A percentile compares a stretch with the other conserved stretches of the same genome.
Conservation (phyloP, 2,113 vertebrate genomes). For the Cathartes aura region DNA sequence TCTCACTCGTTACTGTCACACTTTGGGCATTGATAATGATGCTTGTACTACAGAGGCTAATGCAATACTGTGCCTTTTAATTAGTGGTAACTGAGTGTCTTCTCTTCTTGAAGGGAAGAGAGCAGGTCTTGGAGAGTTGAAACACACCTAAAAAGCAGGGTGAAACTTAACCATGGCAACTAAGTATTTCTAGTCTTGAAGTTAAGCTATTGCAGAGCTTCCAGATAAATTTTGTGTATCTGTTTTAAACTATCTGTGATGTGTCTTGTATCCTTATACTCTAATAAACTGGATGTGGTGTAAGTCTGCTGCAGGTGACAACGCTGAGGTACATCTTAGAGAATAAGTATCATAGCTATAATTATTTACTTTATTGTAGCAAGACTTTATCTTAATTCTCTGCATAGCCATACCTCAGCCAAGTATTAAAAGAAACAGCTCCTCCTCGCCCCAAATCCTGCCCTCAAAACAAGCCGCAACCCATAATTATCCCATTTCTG, state of each 20-base stretch:
- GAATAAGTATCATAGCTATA: neutral
- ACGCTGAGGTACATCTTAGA: accelerated
- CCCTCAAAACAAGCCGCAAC: accelerated
- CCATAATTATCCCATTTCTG: neutral
- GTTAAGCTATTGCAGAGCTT: neutral
- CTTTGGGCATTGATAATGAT: neutral
- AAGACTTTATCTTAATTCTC: neutral
- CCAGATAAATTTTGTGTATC: neutral
- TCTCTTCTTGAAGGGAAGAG: neutral
- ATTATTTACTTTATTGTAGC: neutral
- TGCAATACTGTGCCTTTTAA: neutral
- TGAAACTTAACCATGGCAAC: neutral
- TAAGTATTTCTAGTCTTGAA: neutral
- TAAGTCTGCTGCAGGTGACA: neutral
- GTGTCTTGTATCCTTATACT: neutral
- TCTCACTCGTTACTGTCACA: neutral
- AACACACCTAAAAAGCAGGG: neutral
- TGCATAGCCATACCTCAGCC: accelerated
- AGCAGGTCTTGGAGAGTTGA: neutral
- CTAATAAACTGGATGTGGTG: neutral
- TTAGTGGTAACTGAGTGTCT: neutral
- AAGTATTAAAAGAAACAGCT: neutral
- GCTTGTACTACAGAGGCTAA: neutral
- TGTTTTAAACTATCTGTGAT: neutral
- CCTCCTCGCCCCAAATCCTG: neutral